Conservation (phyloP, 2,888 invertebrate genomes). For the Agonopterix subpropinquella region DNA sequence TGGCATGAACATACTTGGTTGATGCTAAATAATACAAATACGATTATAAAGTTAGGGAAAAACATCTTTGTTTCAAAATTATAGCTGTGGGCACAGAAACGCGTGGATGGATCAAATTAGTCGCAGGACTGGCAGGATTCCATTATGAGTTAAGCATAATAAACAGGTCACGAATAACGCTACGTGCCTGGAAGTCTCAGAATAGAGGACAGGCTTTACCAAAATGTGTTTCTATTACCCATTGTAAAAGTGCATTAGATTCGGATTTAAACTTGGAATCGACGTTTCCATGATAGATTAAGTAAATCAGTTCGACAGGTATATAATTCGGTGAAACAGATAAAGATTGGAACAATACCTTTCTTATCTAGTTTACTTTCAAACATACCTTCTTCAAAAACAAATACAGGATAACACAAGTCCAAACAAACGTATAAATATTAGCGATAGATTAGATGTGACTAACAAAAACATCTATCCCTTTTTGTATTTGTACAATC, state of each 20-base stretch:
- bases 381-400: constrained; percentile 3
- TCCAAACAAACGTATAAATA: constrained; percentile 13
- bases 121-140: constrained; percentile 10
- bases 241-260: too few species aligned
- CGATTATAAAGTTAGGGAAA: neutral
- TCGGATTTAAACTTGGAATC: too few species aligned
- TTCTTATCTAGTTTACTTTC: too few species aligned
- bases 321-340: too few species aligned
- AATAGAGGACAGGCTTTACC: neutral
- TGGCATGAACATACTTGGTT: neutral
- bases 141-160: constrained; percentile 14
- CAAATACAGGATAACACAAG: constrained; percentile 15
- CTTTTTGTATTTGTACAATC: constrained; percentile 5
- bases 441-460: constrained; percentile 1
- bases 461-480: constrained; percentile 3
- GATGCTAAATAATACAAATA: neutral
- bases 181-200: constrained; percentile 7
- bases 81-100: constrained; percentile 10
- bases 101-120: constrained; percentile 16
- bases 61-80: neutral
- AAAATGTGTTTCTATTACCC: too few species aligned
- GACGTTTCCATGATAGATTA: too few species aligned
- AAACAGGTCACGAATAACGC: constrained; percentile 14
- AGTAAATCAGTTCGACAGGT: too few species aligned
- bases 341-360: too few species aligned